Evolutionary conservation across 1,140 invertebrate genomes (phyloP), one percentile per base, ranked within the genome.

Genomic region (Papilio aristodemus): DNA sequence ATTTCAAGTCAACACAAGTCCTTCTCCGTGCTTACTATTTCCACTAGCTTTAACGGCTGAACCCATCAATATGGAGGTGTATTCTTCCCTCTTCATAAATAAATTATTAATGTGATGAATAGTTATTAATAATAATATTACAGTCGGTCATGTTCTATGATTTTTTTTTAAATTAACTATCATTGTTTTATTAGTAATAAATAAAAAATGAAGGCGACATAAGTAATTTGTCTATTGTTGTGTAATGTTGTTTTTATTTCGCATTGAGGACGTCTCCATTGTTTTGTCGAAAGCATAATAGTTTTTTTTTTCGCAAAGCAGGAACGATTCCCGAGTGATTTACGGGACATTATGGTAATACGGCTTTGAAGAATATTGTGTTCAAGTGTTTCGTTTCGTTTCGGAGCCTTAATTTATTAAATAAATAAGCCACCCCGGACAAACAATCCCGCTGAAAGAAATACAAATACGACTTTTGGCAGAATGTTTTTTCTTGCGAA

Each of bases 281-380:
- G 46, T 25, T 54, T 54, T 54, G 46, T 54, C 22, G 19, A 54
- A 25, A 54, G 46, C 17, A 14, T 54, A 54, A 54, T 54, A 54
- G 46, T 54, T 54, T 22, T 54, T 54, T 54, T 54, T 54, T n/a
- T 54, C 0, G 9, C 9, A 25, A 22, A 10, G 11, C 17, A 11
- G 13, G 38, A 13, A 54, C 46, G 8, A 54, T 54, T 25, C 46
- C 46, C 46, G 10, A 22, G 46, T 54, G 46, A 54, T 54, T 54
- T 54, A 54, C 22, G 46, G 9, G 11, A 54, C 46, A 54, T 54
- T 54, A 54, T 54, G 46, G 19, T 54, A 54, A 54, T 54, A 54
- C 6, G 22, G 46, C 46, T 54, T 54, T 54, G 19, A 22, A 25
- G 46, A 54, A 54, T 54, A 54, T 54, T 54, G 17, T 13, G 46